Evolutionary conservation across 2,797 vertebrate species (phyloP).

Genomic region (Lepidocolaptes lacrymiger): DNA sequence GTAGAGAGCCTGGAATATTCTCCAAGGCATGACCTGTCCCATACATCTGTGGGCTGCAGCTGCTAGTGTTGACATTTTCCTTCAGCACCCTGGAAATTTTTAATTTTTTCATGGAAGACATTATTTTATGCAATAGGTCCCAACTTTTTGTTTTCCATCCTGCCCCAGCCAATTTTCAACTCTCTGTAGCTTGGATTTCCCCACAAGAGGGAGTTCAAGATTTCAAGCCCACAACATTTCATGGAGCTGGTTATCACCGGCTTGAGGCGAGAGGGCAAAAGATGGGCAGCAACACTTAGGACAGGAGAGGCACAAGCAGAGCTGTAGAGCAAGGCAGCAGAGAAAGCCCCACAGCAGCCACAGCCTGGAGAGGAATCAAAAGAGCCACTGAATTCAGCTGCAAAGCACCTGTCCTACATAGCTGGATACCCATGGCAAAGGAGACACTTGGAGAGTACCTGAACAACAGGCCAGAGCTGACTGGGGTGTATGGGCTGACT

Average conservation of each 20-base stretch:
- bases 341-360: background rate
- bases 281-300: background rate
- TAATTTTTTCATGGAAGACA: background rate
- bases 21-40: background rate
- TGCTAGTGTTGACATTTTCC: background rate
- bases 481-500: rapidly evolving
- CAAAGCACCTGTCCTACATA: background rate
- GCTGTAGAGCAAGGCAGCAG: background rate
- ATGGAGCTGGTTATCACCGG: background rate
- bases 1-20: background rate
- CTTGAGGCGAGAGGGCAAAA: background rate
- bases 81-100: background rate
- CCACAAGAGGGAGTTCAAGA: constrained; percentile 50
- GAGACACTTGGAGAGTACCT: background rate
- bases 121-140: background rate
- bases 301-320: background rate
- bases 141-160: constrained; percentile 21
- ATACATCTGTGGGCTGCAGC: background rate
- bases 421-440: background rate
- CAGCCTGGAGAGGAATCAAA: background rate
- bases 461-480: background rate
- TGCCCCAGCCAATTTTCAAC: background rate
- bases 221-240: background rate
- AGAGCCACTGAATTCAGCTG: background rate
- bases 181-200: background rate